Evolutionary conservation across 2,113 vertebrate species (phyloP), one percentile per base, ranked within the genome.

Genomic region (Clarias gariepinus): DNA sequence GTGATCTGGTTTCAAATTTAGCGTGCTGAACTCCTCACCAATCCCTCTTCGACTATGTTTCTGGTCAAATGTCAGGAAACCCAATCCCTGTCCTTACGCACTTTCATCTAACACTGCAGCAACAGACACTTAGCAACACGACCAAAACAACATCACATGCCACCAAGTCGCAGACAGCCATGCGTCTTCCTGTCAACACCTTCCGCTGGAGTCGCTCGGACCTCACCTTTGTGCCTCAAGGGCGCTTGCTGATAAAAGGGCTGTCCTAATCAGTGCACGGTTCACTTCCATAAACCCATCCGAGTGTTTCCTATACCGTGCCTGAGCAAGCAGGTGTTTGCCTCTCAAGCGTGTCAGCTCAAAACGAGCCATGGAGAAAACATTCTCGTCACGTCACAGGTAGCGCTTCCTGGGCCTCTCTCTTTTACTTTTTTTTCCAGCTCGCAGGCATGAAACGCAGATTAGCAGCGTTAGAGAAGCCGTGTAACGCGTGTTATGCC

Each of bases 21-120:
- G 78, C 21, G 10, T 25, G 10, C 52, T 19, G 69, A 64, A 25
- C 84, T 83, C 83, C 84, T 52, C 21, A 13, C 68, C 69, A 82
- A 19, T 25, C 82, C 33, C 8, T 66, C 66, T 64, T 88, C 64
- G 64, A 82, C 53, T 88, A 66, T 55, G 73, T 82, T 89, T 87
- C 86, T 87, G 68, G 68, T 89, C 88, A 84, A 63, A 86, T 86
- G 85, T 89, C 86, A 86, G 41, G 90, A 88, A 90, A 90, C 68
- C 55, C 85, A 66, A 90, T 88, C 87, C 33, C 78, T 73, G 63
- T 55, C 81, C 80, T 86, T 58, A 86, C 68, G 63, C 52, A 36
- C 88, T 90, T 89, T 90, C 88, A 89, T 90, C 90, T 53, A n/a
- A 63, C 52, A 71, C 84, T 71, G 68, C 60, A 63, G 90, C 78